Conservation (phyloP, 2,113 vertebrate species). For the Rallus limicola region DNA sequence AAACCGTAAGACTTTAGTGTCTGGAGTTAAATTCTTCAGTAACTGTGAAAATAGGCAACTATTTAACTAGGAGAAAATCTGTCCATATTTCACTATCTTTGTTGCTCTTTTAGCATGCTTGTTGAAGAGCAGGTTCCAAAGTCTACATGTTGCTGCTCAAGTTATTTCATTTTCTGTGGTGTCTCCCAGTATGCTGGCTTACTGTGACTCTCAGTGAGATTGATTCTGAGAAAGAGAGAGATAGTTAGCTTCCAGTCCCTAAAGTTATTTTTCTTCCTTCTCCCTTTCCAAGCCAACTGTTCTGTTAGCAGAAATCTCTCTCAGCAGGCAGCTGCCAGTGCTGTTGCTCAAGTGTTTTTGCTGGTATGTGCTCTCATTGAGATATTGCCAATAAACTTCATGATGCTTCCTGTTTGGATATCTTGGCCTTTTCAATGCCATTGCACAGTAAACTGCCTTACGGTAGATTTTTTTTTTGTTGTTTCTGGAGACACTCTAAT, state of each 20-base stretch:
- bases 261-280: constrained; percentile 15
- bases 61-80: not conserved
- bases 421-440: not conserved
- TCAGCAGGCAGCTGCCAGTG: not conserved
- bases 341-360: not conserved
- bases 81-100: not conserved
- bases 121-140: not conserved
- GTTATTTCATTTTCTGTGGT: not conserved
- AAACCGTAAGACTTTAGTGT: not conserved
- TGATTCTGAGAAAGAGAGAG: not conserved
- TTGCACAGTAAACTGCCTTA: not conserved
- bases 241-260: not conserved
- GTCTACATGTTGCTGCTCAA: not conserved
- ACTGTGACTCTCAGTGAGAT: not conserved
- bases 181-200: not conserved
- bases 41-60: not conserved
- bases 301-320: constrained; percentile 4
- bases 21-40: not conserved
- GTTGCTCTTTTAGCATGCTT: not conserved
- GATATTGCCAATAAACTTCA: not conserved
- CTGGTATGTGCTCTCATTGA: not conserved
- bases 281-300: constrained; percentile 15
- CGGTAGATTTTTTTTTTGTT: not conserved
- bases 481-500: not conserved
- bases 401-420: not conserved